Evolutionary conservation across 2,113 vertebrate genomes (phyloP).

Genomic region (Cygnus buccinator): DNA sequence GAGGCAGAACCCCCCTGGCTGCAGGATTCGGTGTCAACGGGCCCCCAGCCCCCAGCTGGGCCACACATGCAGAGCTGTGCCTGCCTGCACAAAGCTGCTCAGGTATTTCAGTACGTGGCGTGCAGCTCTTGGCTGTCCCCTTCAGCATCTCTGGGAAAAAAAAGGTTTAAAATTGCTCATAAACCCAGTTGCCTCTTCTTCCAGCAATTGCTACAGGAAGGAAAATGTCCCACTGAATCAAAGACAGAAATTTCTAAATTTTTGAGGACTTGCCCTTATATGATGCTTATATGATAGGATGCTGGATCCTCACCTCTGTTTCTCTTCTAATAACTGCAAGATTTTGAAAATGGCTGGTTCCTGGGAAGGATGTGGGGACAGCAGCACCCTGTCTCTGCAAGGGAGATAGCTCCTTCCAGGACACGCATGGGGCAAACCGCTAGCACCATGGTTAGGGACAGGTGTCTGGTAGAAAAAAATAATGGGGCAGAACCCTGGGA

Average conservation of each 20-base stretch:
- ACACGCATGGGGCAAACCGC: background rate
- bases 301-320: background rate
- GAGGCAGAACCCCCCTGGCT: background rate
- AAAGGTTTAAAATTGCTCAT: background rate
- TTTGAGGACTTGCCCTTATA: background rate
- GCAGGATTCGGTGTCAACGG: background rate
- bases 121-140: background rate
- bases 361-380: background rate
- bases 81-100: rapidly evolving
- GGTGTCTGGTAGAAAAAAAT: background rate
- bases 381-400: background rate
- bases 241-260: background rate
- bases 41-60: background rate
- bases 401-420: background rate
- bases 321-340: background rate
- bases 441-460: background rate
- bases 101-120: background rate
- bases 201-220: background rate
- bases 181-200: background rate
- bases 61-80: background rate
- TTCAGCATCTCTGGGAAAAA: background rate
- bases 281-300: background rate
- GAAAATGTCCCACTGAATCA: background rate
- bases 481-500: background rate
- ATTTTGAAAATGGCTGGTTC: background rate